Evolutionary conservation across 1,140 invertebrate genomes (phyloP).

Genomic region (Mylabris phalerata): DNA sequence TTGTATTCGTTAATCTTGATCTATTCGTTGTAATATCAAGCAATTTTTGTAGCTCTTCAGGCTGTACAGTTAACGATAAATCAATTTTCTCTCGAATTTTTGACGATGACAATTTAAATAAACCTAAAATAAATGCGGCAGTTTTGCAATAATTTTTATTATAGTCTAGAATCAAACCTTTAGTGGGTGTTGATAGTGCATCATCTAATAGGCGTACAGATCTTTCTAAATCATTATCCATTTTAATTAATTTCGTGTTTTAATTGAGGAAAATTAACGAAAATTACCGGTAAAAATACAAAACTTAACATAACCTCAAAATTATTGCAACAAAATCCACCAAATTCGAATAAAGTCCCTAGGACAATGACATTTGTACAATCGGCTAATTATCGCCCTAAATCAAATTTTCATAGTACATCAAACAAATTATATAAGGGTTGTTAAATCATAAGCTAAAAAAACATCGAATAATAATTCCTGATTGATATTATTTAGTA

Average conservation of each 20-base stretch:
- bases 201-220: conserved; percentile 38
- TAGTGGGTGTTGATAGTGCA: conserved; percentile 26
- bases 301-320: conserved; percentile 9
- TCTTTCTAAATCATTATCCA: conserved; percentile 37
- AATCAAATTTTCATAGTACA: no score
- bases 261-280: neutral
- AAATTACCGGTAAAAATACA: neutral
- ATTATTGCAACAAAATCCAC: no score
- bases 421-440: no score
- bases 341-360: no score
- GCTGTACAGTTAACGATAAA: conserved; percentile 33
- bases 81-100: conserved; percentile 16
- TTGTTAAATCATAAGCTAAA: no score
- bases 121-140: conserved; percentile 4
- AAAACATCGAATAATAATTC: no score
- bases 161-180: conserved; percentile 23
- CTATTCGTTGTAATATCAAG: conserved; percentile 18
- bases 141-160: no score
- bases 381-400: no score
- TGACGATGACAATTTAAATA: conserved; percentile 9
- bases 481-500: no score
- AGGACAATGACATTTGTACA: no score
- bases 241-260: conserved; percentile 8
- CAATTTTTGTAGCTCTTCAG: conserved; percentile 36
- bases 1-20: neutral